A percentile compares a stretch with the other conserved stretches of the same genome.
phyloP scores from a whole-genome alignment of 35 echinoderm and acorn worm genomes.

The Diadema setosum region DNA sequence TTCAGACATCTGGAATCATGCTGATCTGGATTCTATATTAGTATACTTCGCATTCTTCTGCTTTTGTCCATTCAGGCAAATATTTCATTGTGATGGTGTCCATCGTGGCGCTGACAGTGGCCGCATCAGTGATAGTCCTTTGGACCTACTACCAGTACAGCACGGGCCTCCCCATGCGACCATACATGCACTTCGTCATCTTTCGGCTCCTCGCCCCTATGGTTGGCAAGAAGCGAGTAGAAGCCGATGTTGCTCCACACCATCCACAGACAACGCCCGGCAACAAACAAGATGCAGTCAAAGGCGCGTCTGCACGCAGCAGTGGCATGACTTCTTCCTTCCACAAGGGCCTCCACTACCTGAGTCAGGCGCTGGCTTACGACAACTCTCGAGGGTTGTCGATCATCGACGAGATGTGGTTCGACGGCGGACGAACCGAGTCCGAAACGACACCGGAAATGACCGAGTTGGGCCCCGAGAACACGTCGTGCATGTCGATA shows the following conservation, averaged over 20 bases:
- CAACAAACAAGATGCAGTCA: background rate
- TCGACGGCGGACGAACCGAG: background rate
- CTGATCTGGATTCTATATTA: too few relatives aligned
- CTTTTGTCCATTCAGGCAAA: constrained; percentile 41
- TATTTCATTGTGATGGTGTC: constrained; percentile 86
- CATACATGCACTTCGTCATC: constrained; percentile 32
- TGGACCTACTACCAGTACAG: constrained; percentile 64
- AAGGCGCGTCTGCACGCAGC: background rate
- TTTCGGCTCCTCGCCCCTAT: constrained; percentile 21
- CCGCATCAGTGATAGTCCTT: constrained; percentile 54
- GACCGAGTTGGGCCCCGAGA: constrained; percentile 27
- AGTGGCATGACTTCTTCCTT: background rate
- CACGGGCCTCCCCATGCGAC: constrained; percentile 34
- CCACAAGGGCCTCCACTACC: background rate
- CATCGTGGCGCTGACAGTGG: constrained; percentile 61
- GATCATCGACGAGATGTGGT: background rate
- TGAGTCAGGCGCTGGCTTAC: background rate
- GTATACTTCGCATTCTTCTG: too few relatives aligned
- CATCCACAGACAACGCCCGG: background rate
- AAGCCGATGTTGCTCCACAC: background rate
- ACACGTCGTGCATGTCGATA: constrained; percentile 12
- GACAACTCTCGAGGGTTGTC: background rate
- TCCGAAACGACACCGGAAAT: constrained; percentile 39
- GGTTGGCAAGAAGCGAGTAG: constrained; percentile 24
- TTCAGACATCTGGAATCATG: too few relatives aligned